Base-by-base conservation (phyloP, 2,797 vertebrate genomes). In the Anisognathus igniventris region DNA sequence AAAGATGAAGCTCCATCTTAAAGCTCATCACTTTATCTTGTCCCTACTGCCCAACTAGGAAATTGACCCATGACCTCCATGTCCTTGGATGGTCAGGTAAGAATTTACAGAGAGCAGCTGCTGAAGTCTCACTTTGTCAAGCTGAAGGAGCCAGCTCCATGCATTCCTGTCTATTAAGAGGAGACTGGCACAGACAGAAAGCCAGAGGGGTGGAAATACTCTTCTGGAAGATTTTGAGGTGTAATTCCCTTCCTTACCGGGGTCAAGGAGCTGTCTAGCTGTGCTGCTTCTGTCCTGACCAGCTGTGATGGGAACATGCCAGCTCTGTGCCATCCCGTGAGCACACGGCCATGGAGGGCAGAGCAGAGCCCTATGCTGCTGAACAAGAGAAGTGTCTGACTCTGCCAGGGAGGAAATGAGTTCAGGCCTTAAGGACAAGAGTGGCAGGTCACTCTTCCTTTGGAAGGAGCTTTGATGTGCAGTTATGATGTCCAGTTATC, bases 271-370 rank as follows among this genome's bases (percentile, higher is more conserved):
- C 33, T 54, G 44, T 62, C 39, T 64, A 57, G 51, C 17, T 60
- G 39, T 62, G 42, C 71, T 45, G 30, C 62, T 57, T 30, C 67
- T 71, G 25, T 28, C 37, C 42, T 6, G 8, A 15, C 35, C 3
- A 71, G 56, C 68, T 64, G 42, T 39, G 72, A 61, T 25, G 24
- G 53, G 58, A 42, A 35, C 30, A 7, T 0, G 23, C 2, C 4
- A 0, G 33, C n/a, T 65, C 66, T 56, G n/a, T 4, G 1, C 37
- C 3, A 1, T 37, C 39, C 47, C 13, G 4, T 3, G 40, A 65
- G 50, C 39, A 24, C 19, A 3, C 1, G n/a, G 48, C 53, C 4
- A 0, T 1, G 30, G 66, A 68, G 30, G 8, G 37, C 75, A 92
- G 78, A 73, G 53, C 68, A 0, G 0, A 95, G 48, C 54, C 45